Conservation (phyloP, 2,113 vertebrate genomes). For the Zosterops pallidus region DNA sequence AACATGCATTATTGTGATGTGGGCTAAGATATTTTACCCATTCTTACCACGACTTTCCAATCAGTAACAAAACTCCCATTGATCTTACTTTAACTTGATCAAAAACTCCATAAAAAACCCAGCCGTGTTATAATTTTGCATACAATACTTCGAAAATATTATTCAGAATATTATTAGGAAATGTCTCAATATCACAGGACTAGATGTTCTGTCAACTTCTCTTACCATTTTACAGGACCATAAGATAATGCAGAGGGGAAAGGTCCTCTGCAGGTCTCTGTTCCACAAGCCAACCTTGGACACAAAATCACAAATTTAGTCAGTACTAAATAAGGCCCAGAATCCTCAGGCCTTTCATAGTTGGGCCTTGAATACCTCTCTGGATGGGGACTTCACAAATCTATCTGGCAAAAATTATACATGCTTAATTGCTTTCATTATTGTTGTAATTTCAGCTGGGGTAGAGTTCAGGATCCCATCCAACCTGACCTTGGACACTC, state of each 20-base stretch:
- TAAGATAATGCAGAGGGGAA: neutral
- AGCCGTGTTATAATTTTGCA: neutral
- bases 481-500: neutral
- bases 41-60: neutral
- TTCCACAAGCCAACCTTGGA: neutral
- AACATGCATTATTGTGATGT: neutral
- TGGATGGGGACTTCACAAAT: neutral
- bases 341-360: neutral
- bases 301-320: neutral
- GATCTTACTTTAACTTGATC: neutral
- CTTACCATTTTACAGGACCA: neutral
- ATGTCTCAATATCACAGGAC: neutral
- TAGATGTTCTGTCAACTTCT: neutral
- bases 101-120: neutral
- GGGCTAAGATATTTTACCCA: neutral
- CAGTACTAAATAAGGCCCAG: neutral
- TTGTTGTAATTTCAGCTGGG: neutral
- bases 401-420: neutral
- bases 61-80: neutral
- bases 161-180: neutral
- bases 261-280: neutral
- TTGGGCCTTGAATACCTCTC: neutral
- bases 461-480: neutral
- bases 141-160: neutral
- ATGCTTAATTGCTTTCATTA: neutral